Evolutionary conservation across 2,797 vertebrate species (phyloP), one percentile per base, ranked within the genome.

Genomic region (Sebastiscus tertius): DNA sequence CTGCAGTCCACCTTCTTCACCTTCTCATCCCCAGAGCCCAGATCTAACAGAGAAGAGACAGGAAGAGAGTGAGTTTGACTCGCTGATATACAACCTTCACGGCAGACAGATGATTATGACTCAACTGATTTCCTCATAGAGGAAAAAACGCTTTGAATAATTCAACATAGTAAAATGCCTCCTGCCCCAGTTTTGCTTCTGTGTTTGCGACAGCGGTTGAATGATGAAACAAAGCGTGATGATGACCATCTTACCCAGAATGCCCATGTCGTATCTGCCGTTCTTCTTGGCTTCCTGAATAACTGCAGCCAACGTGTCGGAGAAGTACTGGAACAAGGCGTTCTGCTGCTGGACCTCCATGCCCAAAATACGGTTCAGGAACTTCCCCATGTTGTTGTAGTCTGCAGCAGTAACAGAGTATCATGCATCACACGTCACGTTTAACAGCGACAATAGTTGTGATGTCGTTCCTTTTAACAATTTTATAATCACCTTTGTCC

Each of bases 261-360:
- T 99, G 75, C 98, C 99, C 98, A 99, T 99, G 87, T 99, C 99
- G 0, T 99, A 99, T 97, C 97, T 95, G 77, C 98, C 99, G 10
- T 97, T 99, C 94, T 97, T 99, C 89, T 99, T 99, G 42, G 99
- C 98, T 84, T 99, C 99, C 83, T 97, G 98, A 85, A 99, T 98
- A 62, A 99, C 98, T 2, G 97, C 98, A 26, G 94, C 97, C 68
- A 99, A 94, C 0, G 98, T 99, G 89, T 99, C 99, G 0, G 98
- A 96, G 52, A 99, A 99, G 91, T 99, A 99, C 94, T 99, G 99
- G 94, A 99, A 99, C 72, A 99, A 91, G 1, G 99, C 96, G 10
- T 99, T 99, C 91, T 99, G 98, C 79, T 99, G 98, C 82, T 99
- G 97, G 5, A 99, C 99, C 86, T 97, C 98, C 99, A 99, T 99